Evolutionary conservation across 2,888 invertebrate species (phyloP), one percentile per base, ranked within the genome.

Genomic region (Lathronympha strigana): DNA sequence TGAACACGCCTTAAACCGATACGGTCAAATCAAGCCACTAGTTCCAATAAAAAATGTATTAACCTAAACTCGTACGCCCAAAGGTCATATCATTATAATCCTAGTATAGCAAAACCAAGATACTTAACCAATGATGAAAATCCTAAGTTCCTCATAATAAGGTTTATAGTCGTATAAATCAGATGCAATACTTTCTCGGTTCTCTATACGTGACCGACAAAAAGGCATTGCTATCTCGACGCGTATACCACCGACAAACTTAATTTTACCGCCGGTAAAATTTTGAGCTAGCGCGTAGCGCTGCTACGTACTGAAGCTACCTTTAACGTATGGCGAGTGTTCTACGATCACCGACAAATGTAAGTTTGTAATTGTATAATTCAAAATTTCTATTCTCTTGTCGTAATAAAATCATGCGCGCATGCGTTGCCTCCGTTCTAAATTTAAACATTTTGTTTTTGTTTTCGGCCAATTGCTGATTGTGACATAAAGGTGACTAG

Each of bases 1-100:
- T 78, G 68, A 33, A 71, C 69, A 40, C 60, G 31, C 62, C 80
- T 69, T 76, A 66, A 81, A 54, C 47, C 43, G 68, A 69, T 71
- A 70, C 74, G 77, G 74, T 77, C 76, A 80, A 86, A 86, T 84
- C 83, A 77, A 83, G 80, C 81, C 80, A 83, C 82, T 76, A 81
- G 80, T 80, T 83, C 78, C 78, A 81, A 85, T 86, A 87, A 86
- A 89, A 88, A 83, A 69, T 79, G 78, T 81, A 87, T 85, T 86
- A 86, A 87, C 86, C 85, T 86, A 70, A 71, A 71, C 83, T 79
- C 83, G 83, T 81, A 84, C 85, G 84, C 79, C 77, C 80, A 88
- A 89, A 90, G 90, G 90, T 91, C 91, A 89, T 82, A 81, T 85
- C 83, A 86, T 86, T 86, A 87, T 88, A 85, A 86, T 88, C 57